phyloP scores from a whole-genome alignment of 1,140 invertebrate genomes.

The Trachymyrmex cornetzi region DNA sequence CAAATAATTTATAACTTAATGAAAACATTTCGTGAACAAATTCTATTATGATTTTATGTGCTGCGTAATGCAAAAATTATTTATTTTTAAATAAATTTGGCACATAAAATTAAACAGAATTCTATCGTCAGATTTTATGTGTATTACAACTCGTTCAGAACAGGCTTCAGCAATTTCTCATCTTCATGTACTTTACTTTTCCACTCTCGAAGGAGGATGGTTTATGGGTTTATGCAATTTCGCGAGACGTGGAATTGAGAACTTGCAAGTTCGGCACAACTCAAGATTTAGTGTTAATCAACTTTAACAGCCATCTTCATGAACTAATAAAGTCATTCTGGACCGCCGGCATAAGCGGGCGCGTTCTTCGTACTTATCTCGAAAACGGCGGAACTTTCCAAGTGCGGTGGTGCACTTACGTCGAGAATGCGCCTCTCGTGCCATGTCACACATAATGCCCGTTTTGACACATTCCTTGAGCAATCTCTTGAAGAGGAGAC shows the following conservation, averaged over 20 bases:
- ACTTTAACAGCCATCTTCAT: not conserved
- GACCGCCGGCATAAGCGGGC: not conserved
- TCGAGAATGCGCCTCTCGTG: not conserved
- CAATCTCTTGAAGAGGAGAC: conserved; percentile 13
- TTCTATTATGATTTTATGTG: not conserved
- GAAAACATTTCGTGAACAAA: not conserved
- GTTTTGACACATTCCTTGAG: conserved; percentile 18
- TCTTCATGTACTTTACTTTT: not conserved
- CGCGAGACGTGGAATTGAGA: not conserved
- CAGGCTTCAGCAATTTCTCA: not conserved
- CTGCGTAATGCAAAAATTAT: not conserved
- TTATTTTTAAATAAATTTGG: not conserved
- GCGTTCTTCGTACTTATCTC: conserved; percentile 8
- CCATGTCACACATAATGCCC: conserved; percentile 16
- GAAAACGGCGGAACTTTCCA: conserved; percentile 19
- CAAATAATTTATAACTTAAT: not conserved
- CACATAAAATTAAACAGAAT: not conserved
- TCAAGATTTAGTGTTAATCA: conserved; percentile 24
- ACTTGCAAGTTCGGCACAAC: not conserved
- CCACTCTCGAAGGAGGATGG: not conserved
- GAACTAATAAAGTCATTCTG: conserved; percentile 46
- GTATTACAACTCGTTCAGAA: not conserved
- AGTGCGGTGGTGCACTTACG: not conserved
- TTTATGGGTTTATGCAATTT: conserved; percentile 5
- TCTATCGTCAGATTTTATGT: not conserved